Conservation (phyloP, 1,140 invertebrate species). For the Rhizoglyphus robini region DNA sequence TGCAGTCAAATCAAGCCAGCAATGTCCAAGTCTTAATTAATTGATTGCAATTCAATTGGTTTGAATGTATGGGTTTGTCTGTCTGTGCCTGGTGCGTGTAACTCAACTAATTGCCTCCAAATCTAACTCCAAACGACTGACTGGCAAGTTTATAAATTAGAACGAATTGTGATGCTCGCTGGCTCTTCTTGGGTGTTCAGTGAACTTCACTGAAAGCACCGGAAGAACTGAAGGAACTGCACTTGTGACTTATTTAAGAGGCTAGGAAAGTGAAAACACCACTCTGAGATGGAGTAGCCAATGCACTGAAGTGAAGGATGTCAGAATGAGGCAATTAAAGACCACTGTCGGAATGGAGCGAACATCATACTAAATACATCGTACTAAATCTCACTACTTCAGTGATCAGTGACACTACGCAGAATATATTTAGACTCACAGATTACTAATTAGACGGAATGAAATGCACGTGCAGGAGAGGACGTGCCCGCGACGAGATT, state of each 20-base stretch:
- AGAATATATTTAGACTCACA: no score
- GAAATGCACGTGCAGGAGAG: no score
- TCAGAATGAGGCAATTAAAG: background rate
- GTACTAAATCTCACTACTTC: no score
- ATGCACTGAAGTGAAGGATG: background rate
- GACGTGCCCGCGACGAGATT: no score
- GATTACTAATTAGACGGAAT: no score
- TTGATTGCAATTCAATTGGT: background rate
- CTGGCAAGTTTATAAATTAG: background rate
- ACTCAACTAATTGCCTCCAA: no score
- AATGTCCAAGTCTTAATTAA: background rate
- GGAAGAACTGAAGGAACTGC: background rate
- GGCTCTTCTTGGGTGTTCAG: background rate
- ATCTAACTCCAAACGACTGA: background rate
- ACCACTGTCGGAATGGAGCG: no score
- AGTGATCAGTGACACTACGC: no score
- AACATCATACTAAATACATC: no score
- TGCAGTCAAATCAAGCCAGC: no score
- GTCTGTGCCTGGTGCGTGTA: background rate
- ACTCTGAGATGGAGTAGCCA: background rate
- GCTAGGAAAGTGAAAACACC: background rate
- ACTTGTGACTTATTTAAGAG: no score
- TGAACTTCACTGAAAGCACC: background rate
- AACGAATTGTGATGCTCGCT: background rate
- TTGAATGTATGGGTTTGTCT: background rate